Conservation (phyloP, 2,113 vertebrate genomes). For the Thamnaconus septentrionalis region DNA sequence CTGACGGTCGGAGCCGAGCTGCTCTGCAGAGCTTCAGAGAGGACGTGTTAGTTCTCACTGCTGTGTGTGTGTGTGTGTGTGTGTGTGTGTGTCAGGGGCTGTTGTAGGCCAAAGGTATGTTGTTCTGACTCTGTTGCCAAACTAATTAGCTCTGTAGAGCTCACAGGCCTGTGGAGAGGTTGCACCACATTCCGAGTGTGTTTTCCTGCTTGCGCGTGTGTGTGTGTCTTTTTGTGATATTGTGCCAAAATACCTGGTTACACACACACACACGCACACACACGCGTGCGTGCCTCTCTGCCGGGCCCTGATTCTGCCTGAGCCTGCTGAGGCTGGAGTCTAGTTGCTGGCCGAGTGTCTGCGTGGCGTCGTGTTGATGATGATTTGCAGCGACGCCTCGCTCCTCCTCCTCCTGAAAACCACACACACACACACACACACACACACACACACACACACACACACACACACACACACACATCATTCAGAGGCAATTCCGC, state of each 20-base stretch:
- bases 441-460: too few species aligned
- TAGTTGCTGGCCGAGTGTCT: constrained; percentile 25
- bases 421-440: too few species aligned
- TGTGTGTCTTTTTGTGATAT: constrained; percentile 21
- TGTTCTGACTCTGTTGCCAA: constrained; percentile 57
- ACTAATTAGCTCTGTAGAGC: constrained; percentile 56
- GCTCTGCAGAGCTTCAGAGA: too few species aligned
- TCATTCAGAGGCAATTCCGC: too few species aligned
- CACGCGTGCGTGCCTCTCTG: constrained; percentile 14
- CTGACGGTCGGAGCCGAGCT: too few species aligned
- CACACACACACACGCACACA: constrained; percentile 15
- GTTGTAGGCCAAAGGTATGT: constrained; percentile 53
- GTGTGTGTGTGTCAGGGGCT: constrained; percentile 15
- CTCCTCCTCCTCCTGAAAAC: too few species aligned
- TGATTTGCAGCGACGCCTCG: too few species aligned
- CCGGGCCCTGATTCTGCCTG: constrained; percentile 37
- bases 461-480: too few species aligned
- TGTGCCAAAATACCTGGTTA: constrained; percentile 45
- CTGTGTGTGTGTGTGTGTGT: background rate
- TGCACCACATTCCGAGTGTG: constrained; percentile 25
- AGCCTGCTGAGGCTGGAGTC: constrained; percentile 6
- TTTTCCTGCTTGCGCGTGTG: constrained; percentile 1
- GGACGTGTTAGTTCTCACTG: background rate
- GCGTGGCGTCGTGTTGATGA: constrained; percentile 12
- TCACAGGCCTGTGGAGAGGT: constrained; percentile 50